Evolutionary conservation across 2,113 vertebrate genomes (phyloP).

Genomic region (Caracal caracal): DNA sequence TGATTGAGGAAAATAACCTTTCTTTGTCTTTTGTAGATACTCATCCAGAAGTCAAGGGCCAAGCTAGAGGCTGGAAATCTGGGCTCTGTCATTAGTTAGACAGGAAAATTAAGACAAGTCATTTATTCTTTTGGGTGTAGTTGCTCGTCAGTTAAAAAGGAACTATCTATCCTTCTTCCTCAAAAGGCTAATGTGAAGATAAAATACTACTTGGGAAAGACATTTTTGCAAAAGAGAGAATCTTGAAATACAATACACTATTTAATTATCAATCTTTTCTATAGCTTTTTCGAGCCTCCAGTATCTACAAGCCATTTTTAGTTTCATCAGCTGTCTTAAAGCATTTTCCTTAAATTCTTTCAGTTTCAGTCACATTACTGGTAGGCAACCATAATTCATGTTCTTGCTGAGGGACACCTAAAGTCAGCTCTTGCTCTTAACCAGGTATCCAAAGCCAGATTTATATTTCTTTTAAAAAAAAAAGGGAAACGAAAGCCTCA

Average conservation of each 20-base stretch:
- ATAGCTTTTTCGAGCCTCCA: background rate
- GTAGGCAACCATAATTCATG: conserved; percentile 13
- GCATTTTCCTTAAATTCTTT: conserved; percentile 42
- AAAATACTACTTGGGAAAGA: conserved; percentile 56
- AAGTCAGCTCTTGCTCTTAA: conserved; percentile 52
- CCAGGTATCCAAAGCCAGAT: conserved; percentile 51
- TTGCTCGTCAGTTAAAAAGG: conserved; percentile 45
- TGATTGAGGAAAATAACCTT: background rate
- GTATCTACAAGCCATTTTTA: conserved; percentile 32
- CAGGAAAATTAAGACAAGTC: conserved; percentile 40
- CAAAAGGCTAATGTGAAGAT: conserved; percentile 48
- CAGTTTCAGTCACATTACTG: conserved; percentile 27
- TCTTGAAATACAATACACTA: conserved; percentile 14
- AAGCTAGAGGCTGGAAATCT: background rate
- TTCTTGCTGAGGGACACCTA: conserved; percentile 46
- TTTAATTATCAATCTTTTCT: conserved; percentile 47
- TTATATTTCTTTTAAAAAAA: conserved; percentile 60
- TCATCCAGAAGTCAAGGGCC: background rate
- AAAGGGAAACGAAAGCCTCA: conserved; percentile 66
- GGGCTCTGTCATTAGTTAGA: background rate
- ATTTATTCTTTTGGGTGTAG: conserved; percentile 27
- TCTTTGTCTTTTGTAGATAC: conserved; percentile 13
- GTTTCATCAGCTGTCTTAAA: conserved; percentile 33
- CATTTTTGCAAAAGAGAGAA: conserved; percentile 43
- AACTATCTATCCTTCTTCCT: background rate